Evolutionary conservation across 1,140 invertebrate genomes (phyloP).

Genomic region (Caenorhabditis latens): DNA sequence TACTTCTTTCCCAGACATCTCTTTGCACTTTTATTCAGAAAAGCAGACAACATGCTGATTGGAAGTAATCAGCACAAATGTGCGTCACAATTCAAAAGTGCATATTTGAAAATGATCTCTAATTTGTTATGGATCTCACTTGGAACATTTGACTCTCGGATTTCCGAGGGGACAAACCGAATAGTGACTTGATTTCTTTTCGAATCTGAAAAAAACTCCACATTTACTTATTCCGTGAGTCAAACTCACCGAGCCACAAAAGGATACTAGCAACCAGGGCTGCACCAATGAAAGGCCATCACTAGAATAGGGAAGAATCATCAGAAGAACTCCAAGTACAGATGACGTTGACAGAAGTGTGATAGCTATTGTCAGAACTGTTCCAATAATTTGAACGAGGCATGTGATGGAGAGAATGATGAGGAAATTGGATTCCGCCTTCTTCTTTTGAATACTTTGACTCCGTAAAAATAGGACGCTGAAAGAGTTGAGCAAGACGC

Average conservation of each 20-base stretch:
- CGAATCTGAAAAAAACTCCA: not conserved
- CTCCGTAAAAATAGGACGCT: conserved; percentile 6
- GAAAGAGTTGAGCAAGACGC: not conserved
- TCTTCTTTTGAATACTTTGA: conserved; percentile 19
- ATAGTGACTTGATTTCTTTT: not conserved
- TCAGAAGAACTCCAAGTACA: not conserved
- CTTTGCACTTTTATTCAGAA: too few relatives aligned
- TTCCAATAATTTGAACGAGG: not conserved
- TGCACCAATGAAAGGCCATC: not conserved
- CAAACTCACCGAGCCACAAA: not conserved
- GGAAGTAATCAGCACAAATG: too few relatives aligned
- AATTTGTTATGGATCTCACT: not conserved
- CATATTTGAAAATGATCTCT: too few relatives aligned
- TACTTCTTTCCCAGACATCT: too few relatives aligned
- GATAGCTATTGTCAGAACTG: not conserved
- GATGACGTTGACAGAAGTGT: not conserved
- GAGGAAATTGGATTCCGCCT: conserved; percentile 22
- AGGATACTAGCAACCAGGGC: not conserved
- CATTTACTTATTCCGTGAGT: too few relatives aligned
- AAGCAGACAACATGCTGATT: too few relatives aligned
- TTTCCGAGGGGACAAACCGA: not conserved
- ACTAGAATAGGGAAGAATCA: not conserved
- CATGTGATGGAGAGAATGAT: not conserved
- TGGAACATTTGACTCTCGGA: not conserved
- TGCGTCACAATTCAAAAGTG: too few relatives aligned